A percentile compares a stretch with the other conserved stretches of the same genome.
Evolutionary conservation across 1,140 invertebrate species (phyloP).

Genomic region (Listronotus bonariensis): DNA sequence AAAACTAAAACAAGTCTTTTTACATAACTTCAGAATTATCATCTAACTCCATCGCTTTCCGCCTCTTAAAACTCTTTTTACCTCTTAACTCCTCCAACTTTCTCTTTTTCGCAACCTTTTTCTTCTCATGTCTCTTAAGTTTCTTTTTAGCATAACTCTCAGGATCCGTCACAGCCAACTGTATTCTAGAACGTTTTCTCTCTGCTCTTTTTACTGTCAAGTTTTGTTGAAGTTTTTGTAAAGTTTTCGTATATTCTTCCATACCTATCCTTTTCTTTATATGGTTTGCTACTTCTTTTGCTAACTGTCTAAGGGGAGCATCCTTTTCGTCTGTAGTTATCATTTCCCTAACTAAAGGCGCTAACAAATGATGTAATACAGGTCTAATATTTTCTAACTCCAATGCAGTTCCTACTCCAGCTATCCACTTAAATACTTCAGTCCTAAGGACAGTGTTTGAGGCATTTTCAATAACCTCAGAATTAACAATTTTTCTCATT

Average conservation of each 20-base stretch:
- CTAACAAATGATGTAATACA: constrained; percentile 64
- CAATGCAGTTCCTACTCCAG: constrained; percentile 65
- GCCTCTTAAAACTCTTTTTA: constrained; percentile 44
- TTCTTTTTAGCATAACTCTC: constrained; percentile 78
- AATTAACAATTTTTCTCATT: constrained; percentile 70
- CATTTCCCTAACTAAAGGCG: constrained; percentile 72
- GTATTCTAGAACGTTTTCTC: constrained; percentile 67
- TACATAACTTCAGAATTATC: constrained; percentile 43
- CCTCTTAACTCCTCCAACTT: constrained; percentile 64
- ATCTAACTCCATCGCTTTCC: constrained; percentile 46
- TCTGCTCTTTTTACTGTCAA: constrained; percentile 67
- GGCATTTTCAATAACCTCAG: constrained; percentile 70
- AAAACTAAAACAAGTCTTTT: constrained; percentile 12
- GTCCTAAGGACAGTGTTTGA: constrained; percentile 63
- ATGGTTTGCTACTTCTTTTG: constrained; percentile 68
- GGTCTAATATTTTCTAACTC: constrained; percentile 60
- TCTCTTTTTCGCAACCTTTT: constrained; percentile 75
- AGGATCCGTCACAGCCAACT: constrained; percentile 75
- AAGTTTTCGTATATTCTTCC: constrained; percentile 66
- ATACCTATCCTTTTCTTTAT: constrained; percentile 69
- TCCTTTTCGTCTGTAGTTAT: constrained; percentile 62
- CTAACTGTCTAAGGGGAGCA: constrained; percentile 61
- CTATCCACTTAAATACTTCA: constrained; percentile 77
- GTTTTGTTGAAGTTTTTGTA: constrained; percentile 63
- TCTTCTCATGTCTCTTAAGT: constrained; percentile 74